Conservation (phyloP, 2,113 vertebrate genomes). For the Rhodinocichla rosea region DNA sequence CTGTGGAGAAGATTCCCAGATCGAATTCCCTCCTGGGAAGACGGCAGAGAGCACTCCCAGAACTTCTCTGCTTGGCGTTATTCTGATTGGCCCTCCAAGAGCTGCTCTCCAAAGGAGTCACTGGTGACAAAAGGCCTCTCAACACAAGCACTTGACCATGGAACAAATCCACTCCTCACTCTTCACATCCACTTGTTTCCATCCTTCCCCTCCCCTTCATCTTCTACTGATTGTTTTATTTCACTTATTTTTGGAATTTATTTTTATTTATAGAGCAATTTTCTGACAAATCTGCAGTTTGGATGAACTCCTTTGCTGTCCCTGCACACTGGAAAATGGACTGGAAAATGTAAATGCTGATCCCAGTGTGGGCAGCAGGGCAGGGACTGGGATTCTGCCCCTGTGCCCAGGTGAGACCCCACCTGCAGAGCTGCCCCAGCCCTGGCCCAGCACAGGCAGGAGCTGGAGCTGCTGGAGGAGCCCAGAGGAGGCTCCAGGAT, state of each 20-base stretch:
- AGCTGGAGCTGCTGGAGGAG: background rate
- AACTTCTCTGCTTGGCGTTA: background rate
- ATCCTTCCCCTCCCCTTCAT: background rate
- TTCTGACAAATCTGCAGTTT: background rate
- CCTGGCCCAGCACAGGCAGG: background rate
- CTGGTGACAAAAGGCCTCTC: background rate
- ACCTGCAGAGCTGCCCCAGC: background rate
- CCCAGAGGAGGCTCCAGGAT: background rate
- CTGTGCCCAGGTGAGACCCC: background rate
- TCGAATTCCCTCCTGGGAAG: background rate
- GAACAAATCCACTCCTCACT: background rate
- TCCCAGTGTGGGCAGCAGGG: background rate
- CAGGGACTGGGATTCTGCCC: background rate
- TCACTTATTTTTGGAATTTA: slow-evolving; percentile 4
- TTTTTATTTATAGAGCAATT: slow-evolving; percentile 12
- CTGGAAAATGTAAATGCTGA: background rate
- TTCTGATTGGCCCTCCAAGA: background rate
- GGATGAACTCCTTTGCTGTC: background rate
- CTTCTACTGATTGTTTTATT: background rate
- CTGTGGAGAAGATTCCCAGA: background rate
- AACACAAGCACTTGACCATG: background rate
- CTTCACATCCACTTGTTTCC: background rate
- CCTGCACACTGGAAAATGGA: background rate
- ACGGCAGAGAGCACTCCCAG: background rate
- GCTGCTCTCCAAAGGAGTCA: background rate